Percentiles rank a stretch among this genome's conserved stretches.
These are phyloP conservation scores for Triplophysa rosa DNA, from an alignment of 2,113 vertebrate genomes.

Conservation along the genomic window DNA sequence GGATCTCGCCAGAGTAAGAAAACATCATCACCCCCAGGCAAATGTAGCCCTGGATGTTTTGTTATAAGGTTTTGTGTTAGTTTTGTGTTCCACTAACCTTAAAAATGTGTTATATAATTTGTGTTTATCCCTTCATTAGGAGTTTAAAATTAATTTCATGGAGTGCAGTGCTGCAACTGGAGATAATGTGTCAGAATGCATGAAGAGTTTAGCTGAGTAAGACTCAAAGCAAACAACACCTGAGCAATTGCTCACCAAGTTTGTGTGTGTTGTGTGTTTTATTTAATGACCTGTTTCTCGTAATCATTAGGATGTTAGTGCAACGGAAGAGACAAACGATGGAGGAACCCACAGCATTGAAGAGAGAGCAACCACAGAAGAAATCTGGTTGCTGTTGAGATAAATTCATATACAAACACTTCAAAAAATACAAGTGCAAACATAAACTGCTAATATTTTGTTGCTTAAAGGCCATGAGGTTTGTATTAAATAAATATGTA, in stretches of 20 bases:
- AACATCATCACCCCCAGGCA: neutral
- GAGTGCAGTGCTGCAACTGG: slow-evolving; percentile 90
- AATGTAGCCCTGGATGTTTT: neutral
- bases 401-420: neutral
- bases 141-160: slow-evolving; percentile 79
- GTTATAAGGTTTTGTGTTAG: neutral
- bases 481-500: slow-evolving; percentile 9
- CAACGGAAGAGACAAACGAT: slow-evolving; percentile 61
- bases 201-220: slow-evolving; percentile 85
- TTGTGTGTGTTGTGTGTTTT: neutral
- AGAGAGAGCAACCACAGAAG: slow-evolving; percentile 61
- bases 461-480: neutral
- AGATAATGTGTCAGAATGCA: slow-evolving; percentile 79
- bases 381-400: slow-evolving; percentile 82
- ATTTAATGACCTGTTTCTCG: slow-evolving; percentile 28
- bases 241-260: neutral
- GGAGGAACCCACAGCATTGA: slow-evolving; percentile 62
- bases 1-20: slow-evolving; percentile 80
- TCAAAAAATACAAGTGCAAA: neutral
- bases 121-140: slow-evolving; percentile 67
- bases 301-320: slow-evolving; percentile 77
- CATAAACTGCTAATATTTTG: neutral
- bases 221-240: neutral
- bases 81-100: too few relatives aligned
- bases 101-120: neutral